Evolutionary conservation across 2,888 invertebrate species (phyloP).

Genomic region (Tetranychus piercei): DNA sequence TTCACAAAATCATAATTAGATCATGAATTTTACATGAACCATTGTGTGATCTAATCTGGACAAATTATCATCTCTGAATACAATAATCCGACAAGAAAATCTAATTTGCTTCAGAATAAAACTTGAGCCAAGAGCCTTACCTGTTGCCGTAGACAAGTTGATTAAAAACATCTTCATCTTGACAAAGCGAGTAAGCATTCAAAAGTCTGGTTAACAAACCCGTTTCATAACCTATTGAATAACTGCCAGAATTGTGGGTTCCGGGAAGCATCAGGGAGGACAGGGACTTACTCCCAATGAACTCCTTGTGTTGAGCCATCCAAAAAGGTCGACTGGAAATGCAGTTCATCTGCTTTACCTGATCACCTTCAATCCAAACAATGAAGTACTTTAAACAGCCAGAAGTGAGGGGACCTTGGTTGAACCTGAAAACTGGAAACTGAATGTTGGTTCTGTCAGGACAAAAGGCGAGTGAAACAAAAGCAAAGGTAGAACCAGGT

Average conservation of each 20-base stretch:
- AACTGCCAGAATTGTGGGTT: conserved; percentile 25
- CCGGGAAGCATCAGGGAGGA: conserved; percentile 25
- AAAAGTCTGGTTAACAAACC: not conserved
- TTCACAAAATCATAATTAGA: too few relatives aligned
- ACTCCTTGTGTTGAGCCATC: conserved; percentile 22
- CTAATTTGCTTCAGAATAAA: too few relatives aligned
- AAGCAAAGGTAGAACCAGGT: not conserved
- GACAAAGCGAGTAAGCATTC: conserved; percentile 36
- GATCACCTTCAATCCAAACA: conserved; percentile 11
- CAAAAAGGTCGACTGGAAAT: conserved; percentile 23
- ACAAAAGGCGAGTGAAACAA: too few relatives aligned
- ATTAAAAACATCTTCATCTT: conserved; percentile 60
- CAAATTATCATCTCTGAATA: too few relatives aligned
- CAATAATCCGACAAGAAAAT: too few relatives aligned
- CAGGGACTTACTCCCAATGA: conserved; percentile 21
- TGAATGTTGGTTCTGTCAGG: conserved; percentile 6
- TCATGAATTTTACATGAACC: too few relatives aligned
- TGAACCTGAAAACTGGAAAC: conserved; percentile 11
- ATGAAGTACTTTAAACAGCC: conserved; percentile 18
- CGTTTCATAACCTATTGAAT: conserved; percentile 8
- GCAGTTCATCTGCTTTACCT: conserved; percentile 20
- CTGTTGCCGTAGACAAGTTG: conserved; percentile 60
- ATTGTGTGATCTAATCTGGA: too few relatives aligned
- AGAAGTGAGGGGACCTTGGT: not conserved
- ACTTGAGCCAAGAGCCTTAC: too few relatives aligned